Conservation (phyloP, 1,140 invertebrate species). For the Bombus confusus region DNA sequence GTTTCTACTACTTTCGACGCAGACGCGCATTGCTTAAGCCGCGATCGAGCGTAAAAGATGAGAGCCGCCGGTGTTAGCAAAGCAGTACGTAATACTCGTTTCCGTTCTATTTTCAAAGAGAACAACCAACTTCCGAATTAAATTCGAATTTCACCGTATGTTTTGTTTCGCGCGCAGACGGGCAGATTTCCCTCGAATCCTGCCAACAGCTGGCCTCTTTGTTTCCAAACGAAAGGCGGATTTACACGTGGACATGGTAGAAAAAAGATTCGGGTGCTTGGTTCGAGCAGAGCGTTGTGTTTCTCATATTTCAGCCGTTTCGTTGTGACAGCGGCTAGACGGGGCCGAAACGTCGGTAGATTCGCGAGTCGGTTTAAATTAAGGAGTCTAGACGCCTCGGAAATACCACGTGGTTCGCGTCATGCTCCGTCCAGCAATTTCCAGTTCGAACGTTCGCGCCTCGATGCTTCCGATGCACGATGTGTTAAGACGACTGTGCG, state of each 20-base stretch:
- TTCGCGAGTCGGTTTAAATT: constrained; percentile 75
- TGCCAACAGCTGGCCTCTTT: not conserved
- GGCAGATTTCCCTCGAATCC: not conserved
- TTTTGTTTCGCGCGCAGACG: not conserved
- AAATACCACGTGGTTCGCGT: constrained; percentile 69
- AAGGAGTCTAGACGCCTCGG: constrained; percentile 73
- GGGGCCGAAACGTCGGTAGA: constrained; percentile 55
- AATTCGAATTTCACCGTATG: not conserved
- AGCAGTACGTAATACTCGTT: constrained; percentile 40
- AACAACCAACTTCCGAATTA: constrained; percentile 18
- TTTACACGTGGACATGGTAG: constrained; percentile 5
- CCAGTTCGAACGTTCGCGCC: constrained; percentile 60
- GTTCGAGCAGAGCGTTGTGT: constrained; percentile 33
- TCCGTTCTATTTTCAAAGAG: constrained; percentile 45
- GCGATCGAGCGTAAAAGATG: constrained; percentile 33
- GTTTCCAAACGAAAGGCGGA: not conserved
- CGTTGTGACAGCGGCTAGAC: constrained; percentile 69
- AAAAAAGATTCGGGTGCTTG: not conserved
- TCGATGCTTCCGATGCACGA: constrained; percentile 11
- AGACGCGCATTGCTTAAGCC: constrained; percentile 14
- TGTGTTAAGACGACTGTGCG: too few species aligned
- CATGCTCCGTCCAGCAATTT: constrained; percentile 32
- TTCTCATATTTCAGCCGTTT: constrained; percentile 70
- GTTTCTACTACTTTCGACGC: constrained; percentile 37
- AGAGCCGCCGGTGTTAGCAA: constrained; percentile 17